Base-by-base conservation (phyloP, 30 jellyfish, hydroid and myxozoan species). In the Hydractinia symbiolongicarpus region DNA sequence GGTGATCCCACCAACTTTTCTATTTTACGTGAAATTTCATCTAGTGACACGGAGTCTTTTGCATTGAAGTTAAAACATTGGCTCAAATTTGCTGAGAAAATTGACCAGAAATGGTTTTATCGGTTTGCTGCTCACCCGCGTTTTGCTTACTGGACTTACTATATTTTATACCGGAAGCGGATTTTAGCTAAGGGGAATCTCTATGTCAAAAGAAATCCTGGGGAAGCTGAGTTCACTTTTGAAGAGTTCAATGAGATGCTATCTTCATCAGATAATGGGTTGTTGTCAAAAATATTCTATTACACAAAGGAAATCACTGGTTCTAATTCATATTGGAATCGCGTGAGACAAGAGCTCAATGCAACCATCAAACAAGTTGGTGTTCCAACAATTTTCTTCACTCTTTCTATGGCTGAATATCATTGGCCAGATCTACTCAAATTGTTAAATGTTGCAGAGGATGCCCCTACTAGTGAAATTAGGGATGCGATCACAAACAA, bases 321-420 rank as follows among this genome's bases (percentile, higher is more conserved):
- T 40, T 62, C 89, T 19, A 68, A 81, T 68, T 79, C 89, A 17
- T 81, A 67, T 58, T 81, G 89, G 89, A 81, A 81, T 77, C 50
- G 66, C 15, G 66, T 62, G 10, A 68, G 54, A 21, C 51, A 81
- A 21, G 52, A 81, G 9, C 66, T 81, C 15, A 55, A 67, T 67
- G 86, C 89, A 16, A 20, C 79, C 19, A 55, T 81, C 13, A 72
- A 54, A 49, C 89, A 68, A 67, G 79, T 64, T 64, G 89, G 89
- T 8, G 66, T 78, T 54, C 89, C 89, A n/a, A 76, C 84, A 7
- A 76, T 76, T 7, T 76, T 76, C 21, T 76, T 76, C 81, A 76
- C 84, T 10, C 56, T 76, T 15, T 76, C 84, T 51, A 40, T 20
- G 50, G 84, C 84, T 53, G 82, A 72, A n/a, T 10, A 13, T 16